Conservation (phyloP, 2,797 vertebrate genomes). For the Agapornis canus region DNA sequence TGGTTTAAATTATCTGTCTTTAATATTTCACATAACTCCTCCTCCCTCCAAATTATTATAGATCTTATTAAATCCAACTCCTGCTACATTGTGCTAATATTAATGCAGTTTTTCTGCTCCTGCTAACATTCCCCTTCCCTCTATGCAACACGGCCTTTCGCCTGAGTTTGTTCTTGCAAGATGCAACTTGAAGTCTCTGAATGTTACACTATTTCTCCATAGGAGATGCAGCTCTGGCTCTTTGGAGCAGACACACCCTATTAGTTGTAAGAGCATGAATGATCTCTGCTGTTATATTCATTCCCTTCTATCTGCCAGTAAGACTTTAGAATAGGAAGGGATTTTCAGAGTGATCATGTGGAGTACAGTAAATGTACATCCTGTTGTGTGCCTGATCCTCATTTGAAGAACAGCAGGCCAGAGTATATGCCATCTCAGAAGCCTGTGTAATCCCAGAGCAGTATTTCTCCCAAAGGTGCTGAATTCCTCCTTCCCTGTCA, state of each 20-base stretch:
- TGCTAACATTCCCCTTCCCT: neutral
- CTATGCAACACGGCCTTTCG: neutral
- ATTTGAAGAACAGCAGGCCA: neutral
- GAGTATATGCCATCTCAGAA: neutral
- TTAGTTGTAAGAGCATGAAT: neutral
- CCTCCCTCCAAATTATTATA: neutral
- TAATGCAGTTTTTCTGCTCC: neutral
- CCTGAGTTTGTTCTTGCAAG: neutral
- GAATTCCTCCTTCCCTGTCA: neutral
- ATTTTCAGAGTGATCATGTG: neutral
- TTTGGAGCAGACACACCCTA: neutral
- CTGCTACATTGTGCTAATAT: neutral
- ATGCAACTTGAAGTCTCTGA: neutral
- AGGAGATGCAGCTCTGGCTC: neutral
- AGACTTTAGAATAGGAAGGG: neutral
- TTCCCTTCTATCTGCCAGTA: neutral
- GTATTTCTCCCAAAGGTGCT: neutral
- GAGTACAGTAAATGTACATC: neutral
- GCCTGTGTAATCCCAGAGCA: neutral
- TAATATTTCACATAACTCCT: neutral
- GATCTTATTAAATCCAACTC: neutral
- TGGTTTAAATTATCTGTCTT: neutral
- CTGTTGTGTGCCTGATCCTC: rapidly evolving
- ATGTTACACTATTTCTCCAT: neutral
- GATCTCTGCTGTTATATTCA: neutral